Evolutionary conservation across 2,888 invertebrate species (phyloP), one percentile per base, ranked within the genome.

Genomic region (Synanthedon vespiformis): DNA sequence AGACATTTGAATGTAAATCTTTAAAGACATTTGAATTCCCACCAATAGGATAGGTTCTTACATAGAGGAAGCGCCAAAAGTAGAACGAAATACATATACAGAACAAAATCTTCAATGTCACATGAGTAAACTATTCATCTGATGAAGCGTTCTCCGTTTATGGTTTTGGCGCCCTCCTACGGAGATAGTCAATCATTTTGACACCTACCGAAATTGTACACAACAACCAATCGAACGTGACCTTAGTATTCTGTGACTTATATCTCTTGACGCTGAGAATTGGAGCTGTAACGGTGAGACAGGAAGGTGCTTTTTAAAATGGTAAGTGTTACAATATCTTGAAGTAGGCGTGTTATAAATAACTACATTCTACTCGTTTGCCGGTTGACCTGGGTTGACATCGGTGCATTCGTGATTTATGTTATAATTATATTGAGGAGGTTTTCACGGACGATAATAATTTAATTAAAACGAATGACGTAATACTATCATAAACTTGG

Each of bases 181-280:
- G 56, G 55, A 40, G 56, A 55, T 61, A 58, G 61, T 73, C 67
- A 69, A 66, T 71, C 68, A 70, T 53, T 54, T 58, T 68, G 65
- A 68, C 71, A 67, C 68, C 61, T 64, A 63, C 64, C 61, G 52
- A 63, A 64, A 56, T 55, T 16, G 16, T 52, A 56, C 40, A 44
- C 18, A 44, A 44, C 54, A 55, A 53, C 65, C 63, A 68, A 54
- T 55, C 54, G 57, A 57, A 57, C 53, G 47, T 62, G 67, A 62
- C 62, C 67, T 65, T 60, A 60, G 56, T 54, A 55, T 55, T 34
- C 53, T 54, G 52, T 51, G 50, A 55, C 54, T 55, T 56, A 53
- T 51, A 51, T 50, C 55, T 48, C 10, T 51, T 55, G 52, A 22
- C 40, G 12, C n/a, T 13, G 14, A 44, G 44, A 44, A 44, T 44